These are phyloP conservation scores for Aramus guarauna DNA, from an alignment of 2,113 vertebrate species.

Conservation along the genomic window DNA sequence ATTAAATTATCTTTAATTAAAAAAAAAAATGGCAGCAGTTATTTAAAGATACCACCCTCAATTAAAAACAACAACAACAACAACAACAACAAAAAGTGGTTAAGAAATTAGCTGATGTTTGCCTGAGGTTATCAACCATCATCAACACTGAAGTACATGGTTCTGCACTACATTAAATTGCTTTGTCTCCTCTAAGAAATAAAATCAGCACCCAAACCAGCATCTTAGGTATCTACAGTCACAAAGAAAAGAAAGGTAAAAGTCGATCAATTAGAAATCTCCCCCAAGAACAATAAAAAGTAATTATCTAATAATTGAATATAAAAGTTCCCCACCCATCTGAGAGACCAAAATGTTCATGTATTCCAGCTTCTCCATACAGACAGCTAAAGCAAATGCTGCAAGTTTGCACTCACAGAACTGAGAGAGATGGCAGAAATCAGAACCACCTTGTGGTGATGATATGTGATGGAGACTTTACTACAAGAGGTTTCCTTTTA, in stretches of 20 bases:
- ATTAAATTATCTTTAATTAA: background rate
- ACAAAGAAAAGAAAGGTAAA: background rate
- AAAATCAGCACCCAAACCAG: background rate
- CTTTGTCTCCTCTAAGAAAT: background rate
- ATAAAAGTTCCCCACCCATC: background rate
- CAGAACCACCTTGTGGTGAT: background rate
- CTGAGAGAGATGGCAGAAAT: background rate
- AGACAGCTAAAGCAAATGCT: background rate
- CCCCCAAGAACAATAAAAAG: background rate
- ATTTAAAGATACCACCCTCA: background rate
- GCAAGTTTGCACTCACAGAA: background rate
- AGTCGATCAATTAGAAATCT: background rate
- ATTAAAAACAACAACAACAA: background rate
- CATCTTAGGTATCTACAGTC: background rate
- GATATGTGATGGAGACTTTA: background rate
- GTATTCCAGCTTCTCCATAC: background rate
- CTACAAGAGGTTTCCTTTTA: background rate
- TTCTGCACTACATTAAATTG: background rate
- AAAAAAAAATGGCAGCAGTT: background rate
- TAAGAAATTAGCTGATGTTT: background rate
- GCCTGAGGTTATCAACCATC: background rate
- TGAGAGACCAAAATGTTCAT: background rate
- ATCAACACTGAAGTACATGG: background rate
- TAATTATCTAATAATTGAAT: background rate
- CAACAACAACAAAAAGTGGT: fast-evolving